Conservation (phyloP, 2,888 invertebrate species). For the Rosalia funebris region DNA sequence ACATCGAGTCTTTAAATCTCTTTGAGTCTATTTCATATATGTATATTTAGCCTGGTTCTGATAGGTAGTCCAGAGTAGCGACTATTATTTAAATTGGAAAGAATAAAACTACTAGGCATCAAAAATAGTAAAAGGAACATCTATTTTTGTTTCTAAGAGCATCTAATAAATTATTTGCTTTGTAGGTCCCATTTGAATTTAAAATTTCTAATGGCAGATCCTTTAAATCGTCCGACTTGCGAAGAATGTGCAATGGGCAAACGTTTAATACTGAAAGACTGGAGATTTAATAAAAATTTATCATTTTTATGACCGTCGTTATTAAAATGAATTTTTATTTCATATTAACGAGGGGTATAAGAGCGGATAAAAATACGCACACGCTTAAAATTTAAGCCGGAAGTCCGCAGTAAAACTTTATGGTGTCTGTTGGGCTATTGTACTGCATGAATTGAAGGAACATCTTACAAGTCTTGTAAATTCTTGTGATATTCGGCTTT, state of each 20-base stretch:
- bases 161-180: constrained; percentile 30
- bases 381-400: neutral
- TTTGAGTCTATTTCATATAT: too few species aligned
- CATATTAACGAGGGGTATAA: neutral
- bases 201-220: constrained; percentile 36
- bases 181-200: constrained; percentile 32
- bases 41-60: too few species aligned
- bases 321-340: constrained; percentile 4
- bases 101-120: too few species aligned
- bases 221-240: constrained; percentile 17
- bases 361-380: neutral
- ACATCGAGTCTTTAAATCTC: too few species aligned
- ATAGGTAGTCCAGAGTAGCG: too few species aligned
- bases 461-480: too few species aligned
- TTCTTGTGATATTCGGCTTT: too few species aligned
- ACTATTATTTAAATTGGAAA: too few species aligned
- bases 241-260: constrained; percentile 1
- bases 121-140: neutral
- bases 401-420: too few species aligned
- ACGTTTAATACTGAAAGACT: neutral
- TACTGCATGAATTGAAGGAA: too few species aligned
- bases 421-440: too few species aligned
- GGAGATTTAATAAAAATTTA: neutral
- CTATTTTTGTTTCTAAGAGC: neutral
- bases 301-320: neutral